Evolutionary conservation across 2,113 vertebrate genomes (phyloP).

Genomic region (Corvus hawaiiensis): DNA sequence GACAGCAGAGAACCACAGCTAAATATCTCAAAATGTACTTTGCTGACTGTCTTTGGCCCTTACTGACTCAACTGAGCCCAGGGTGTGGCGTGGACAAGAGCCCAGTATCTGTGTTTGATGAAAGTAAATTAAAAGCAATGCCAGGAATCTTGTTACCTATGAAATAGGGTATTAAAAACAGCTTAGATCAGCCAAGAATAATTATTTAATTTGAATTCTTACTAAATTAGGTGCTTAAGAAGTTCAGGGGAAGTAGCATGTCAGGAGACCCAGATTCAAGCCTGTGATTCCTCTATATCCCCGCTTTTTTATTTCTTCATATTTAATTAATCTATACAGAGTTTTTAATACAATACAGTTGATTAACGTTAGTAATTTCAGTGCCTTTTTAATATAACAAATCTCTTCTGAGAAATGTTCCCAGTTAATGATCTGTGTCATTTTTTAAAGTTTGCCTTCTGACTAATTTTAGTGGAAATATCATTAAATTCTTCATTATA

Average conservation of each 20-base stretch:
- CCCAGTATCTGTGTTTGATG: background rate
- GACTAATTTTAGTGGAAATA: conserved; percentile 60
- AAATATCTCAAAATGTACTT: background rate
- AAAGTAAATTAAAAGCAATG: background rate
- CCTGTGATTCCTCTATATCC: background rate
- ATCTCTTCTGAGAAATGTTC: conserved; percentile 69
- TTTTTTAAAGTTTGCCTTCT: conserved; percentile 69
- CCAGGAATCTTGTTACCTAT: background rate
- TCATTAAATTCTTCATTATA: conserved; percentile 37
- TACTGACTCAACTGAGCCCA: background rate
- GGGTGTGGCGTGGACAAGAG: fast-evolving
- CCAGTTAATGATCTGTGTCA: conserved; percentile 68
- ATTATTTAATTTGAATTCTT: conserved; percentile 9
- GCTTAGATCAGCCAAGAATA: background rate
- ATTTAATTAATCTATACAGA: conserved; percentile 67
- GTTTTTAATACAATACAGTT: conserved; percentile 65
- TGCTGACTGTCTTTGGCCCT: background rate
- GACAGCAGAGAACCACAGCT: background rate
- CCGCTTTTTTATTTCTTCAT: conserved; percentile 9
- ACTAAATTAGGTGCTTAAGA: conserved; percentile 26
- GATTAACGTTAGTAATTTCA: conserved; percentile 65
- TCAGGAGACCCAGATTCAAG: background rate
- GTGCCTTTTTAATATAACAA: conserved; percentile 69
- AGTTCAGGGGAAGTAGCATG: background rate
- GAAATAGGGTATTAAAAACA: background rate